Conservation (phyloP, 1,140 invertebrate genomes). For the Drosophila arizonae region DNA sequence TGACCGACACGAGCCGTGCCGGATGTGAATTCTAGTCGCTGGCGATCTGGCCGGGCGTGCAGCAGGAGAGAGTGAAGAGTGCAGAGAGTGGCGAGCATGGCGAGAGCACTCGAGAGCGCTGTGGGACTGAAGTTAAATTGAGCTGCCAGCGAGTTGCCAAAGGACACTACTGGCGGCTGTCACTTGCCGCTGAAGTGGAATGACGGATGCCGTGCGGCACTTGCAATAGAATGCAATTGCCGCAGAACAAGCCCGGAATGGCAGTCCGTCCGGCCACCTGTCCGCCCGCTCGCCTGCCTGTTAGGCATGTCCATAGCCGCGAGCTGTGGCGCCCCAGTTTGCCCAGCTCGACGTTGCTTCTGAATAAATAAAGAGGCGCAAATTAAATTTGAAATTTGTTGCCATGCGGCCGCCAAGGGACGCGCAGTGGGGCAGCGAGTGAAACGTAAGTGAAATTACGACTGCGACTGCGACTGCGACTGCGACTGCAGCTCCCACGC, state of each 20-base stretch:
- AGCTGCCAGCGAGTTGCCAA: conserved; percentile 21
- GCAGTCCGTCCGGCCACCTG: too few relatives aligned
- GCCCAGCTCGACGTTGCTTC: conserved; percentile 28
- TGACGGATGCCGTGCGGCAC: conserved; percentile 15
- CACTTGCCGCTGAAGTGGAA: conserved; percentile 29
- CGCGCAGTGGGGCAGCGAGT: neutral
- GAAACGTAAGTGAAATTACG: neutral
- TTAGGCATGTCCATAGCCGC: neutral
- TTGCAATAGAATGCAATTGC: conserved; percentile 35
- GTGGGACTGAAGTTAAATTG: conserved; percentile 39
- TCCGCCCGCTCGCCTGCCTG: too few relatives aligned
- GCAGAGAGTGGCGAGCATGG: neutral
- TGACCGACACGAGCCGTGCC: neutral
- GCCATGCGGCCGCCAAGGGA: conserved; percentile 1
- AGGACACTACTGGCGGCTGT: conserved; percentile 9
- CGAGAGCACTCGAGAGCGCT: conserved; percentile 9
- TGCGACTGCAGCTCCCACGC: conserved; percentile 1
- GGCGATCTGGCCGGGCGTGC: neutral
- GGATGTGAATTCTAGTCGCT: neutral
- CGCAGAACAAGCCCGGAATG: neutral
- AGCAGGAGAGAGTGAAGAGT: neutral
- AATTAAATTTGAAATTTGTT: conserved; percentile 71
- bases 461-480: neutral
- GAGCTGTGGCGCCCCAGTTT: conserved; percentile 14
- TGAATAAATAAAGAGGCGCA: conserved; percentile 74